phyloP scores from a whole-genome alignment of 2,888 invertebrate species.

The Anthophora plumipes region DNA sequence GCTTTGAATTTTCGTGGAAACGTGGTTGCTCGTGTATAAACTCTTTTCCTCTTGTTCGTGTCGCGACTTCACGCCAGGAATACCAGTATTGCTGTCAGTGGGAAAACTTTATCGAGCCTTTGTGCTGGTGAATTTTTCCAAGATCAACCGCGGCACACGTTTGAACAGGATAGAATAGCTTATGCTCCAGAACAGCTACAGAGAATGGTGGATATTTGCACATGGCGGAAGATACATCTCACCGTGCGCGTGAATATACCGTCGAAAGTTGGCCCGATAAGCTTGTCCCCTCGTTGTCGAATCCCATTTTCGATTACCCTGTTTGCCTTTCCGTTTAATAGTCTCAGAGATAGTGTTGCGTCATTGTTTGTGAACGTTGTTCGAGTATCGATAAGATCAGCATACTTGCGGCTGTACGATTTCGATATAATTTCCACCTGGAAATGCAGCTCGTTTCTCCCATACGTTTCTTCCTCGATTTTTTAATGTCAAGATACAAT shows the following conservation, averaged over 20 bases:
- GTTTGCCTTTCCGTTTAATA: conserved; percentile 30
- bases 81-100: conserved; percentile 45
- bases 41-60: conserved; percentile 20
- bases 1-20: conserved; percentile 47
- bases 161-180: conserved; percentile 38
- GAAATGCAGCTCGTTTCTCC: not conserved
- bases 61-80: conserved; percentile 18
- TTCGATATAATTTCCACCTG: conserved; percentile 6
- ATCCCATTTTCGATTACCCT: conserved; percentile 30
- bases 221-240: conserved; percentile 42
- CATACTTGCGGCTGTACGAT: not conserved
- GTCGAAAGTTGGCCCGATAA: conserved; percentile 25
- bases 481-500: not conserved
- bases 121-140: conserved; percentile 50
- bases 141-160: conserved; percentile 44
- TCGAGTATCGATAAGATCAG: conserved; percentile 9
- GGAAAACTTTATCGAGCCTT: conserved; percentile 54
- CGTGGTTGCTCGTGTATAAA: conserved; percentile 36
- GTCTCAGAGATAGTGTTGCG: conserved; percentile 9
- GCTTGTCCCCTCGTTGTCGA: conserved; percentile 1
- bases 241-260: conserved; percentile 7
- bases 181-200: conserved; percentile 31
- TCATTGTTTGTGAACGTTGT: not conserved
- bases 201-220: conserved; percentile 43
- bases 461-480: not conserved